Conservation (phyloP, 2,888 invertebrate genomes). For the Amphiduros pacificus region DNA sequence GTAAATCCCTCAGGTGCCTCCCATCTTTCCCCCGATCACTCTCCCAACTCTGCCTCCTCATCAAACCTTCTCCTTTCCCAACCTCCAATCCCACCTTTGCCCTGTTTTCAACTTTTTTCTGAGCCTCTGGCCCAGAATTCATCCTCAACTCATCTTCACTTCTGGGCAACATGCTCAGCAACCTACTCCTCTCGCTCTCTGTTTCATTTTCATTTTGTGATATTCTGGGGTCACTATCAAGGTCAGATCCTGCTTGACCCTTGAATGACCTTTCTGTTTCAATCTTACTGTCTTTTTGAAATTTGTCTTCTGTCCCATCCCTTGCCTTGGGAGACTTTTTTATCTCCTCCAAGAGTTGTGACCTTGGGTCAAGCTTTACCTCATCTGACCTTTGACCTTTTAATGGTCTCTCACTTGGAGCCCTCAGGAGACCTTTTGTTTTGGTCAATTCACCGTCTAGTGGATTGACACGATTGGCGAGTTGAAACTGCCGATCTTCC, state of each 20-base stretch:
- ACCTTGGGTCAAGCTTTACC: too few species aligned
- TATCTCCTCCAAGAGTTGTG: not conserved
- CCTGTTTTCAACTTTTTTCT: too few species aligned
- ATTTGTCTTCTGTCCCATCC: too few species aligned
- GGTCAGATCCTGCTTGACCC: too few species aligned
- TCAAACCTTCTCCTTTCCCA: too few species aligned
- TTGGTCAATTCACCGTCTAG: conserved; percentile 47
- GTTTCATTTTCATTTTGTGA: not conserved
- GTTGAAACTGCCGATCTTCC: conserved; percentile 40
- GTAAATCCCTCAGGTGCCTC: too few species aligned
- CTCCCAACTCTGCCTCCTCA: too few species aligned
- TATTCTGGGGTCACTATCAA: not conserved
- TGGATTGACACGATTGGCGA: conserved; percentile 43
- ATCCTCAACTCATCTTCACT: not conserved
- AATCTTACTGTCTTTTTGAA: too few species aligned
- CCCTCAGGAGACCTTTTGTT: conserved; percentile 44
- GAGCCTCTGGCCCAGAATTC: not conserved
- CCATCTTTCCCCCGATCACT: too few species aligned
- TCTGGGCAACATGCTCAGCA: not conserved
- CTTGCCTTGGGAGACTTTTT: not conserved
- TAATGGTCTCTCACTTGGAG: conserved; percentile 39
- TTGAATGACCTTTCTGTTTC: too few species aligned
- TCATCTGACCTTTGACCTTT: too few species aligned
- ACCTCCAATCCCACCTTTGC: too few species aligned
- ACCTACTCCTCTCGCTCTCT: not conserved